A percentile compares a stretch with the other conserved stretches of the same genome.
Evolutionary conservation across 2,888 invertebrate species (phyloP).

Genomic region (Drosophila parthenogenetica): DNA sequence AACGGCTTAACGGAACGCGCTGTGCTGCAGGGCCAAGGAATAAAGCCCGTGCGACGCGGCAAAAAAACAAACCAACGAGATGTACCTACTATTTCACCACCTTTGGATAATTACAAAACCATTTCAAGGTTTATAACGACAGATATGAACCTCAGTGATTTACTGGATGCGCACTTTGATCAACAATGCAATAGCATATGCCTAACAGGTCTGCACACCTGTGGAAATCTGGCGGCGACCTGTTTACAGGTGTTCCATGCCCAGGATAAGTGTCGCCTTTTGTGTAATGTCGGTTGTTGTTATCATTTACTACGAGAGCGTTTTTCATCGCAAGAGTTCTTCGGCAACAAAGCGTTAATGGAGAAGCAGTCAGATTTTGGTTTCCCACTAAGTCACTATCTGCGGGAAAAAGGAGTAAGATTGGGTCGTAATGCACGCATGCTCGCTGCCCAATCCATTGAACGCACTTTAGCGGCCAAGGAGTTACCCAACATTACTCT

Average conservation of each 20-base stretch:
- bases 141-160: slow-evolving; percentile 86
- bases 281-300: slow-evolving; percentile 95
- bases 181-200: slow-evolving; percentile 85
- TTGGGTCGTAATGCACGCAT: slow-evolving; percentile 93
- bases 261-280: slow-evolving; percentile 86
- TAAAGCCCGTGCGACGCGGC: slow-evolving; percentile 75
- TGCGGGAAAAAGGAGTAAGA: slow-evolving; percentile 86
- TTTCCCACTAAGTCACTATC: slow-evolving; percentile 89
- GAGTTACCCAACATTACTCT: slow-evolving; percentile 88
- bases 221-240: slow-evolving; percentile 92
- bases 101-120: slow-evolving; percentile 86
- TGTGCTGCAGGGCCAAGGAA: slow-evolving; percentile 85
- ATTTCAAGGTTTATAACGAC: slow-evolving; percentile 87
- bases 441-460: slow-evolving; percentile 93
- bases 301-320: slow-evolving; percentile 92
- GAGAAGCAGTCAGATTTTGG: slow-evolving; percentile 84
- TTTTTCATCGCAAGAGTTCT: slow-evolving; percentile 82
- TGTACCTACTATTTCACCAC: background rate
- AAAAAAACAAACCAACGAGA: slow-evolving; percentile 63
- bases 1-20: slow-evolving; percentile 87
- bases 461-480: slow-evolving; percentile 87
- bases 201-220: slow-evolving; percentile 93
- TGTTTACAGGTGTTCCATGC: slow-evolving; percentile 89
- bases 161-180: slow-evolving; percentile 86
- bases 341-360: slow-evolving; percentile 78